Percentiles rank a stretch among this genome's conserved stretches.
These are phyloP conservation scores for Ceuthmochares aereus DNA, from an alignment of 2,113 vertebrate genomes.

Conservation along the genomic window DNA sequence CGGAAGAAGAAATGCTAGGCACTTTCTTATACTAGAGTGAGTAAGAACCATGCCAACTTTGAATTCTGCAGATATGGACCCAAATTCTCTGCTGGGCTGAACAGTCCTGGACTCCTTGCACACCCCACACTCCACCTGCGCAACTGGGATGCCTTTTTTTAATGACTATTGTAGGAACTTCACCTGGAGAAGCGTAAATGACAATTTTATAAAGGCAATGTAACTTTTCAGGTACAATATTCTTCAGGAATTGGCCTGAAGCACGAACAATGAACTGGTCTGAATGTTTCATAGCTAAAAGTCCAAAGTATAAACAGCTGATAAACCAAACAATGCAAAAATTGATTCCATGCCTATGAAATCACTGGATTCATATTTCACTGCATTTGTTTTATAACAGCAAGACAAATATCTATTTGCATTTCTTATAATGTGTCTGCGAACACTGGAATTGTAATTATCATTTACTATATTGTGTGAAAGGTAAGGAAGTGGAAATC, in stretches of 20 bases:
- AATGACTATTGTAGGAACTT: not conserved
- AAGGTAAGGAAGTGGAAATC: not conserved
- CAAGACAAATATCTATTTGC: not conserved
- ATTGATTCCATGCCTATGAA: not conserved
- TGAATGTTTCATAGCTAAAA: not conserved
- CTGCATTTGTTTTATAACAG: not conserved
- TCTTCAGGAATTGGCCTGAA: not conserved
- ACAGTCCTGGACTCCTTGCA: not conserved
- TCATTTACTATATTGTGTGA: not conserved
- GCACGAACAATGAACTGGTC: not conserved
- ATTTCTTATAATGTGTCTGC: not conserved
- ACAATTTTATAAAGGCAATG: not conserved
- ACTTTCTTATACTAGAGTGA: not conserved
- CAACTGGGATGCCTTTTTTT: not conserved
- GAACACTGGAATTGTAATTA: not conserved
- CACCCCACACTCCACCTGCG: not conserved
- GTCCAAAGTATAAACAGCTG: not conserved
- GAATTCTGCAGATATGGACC: not conserved
- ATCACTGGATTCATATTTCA: not conserved
- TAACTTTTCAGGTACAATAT: not conserved
- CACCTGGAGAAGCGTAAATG: not conserved
- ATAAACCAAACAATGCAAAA: not conserved
- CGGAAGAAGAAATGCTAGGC: not conserved
- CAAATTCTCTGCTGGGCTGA: not conserved
- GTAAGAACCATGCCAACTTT: fast-evolving